These are phyloP conservation scores for Calephelis perditalis DNA, from an alignment of 2,888 invertebrate species.

Conservation along the genomic window DNA sequence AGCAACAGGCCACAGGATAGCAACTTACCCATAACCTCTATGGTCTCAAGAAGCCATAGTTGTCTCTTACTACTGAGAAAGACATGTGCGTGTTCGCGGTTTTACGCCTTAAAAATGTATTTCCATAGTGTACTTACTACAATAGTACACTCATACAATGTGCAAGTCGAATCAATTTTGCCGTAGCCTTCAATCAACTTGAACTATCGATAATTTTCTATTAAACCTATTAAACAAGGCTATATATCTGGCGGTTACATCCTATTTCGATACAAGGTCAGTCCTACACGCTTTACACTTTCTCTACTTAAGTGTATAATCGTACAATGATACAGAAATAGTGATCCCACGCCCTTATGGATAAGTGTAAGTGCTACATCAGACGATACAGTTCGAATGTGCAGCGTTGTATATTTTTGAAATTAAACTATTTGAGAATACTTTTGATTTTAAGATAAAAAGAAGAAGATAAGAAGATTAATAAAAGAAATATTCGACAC, in stretches of 20 bases:
- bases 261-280: conserved; percentile 26
- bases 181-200: not conserved
- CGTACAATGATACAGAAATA: conserved; percentile 29
- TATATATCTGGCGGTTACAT: not conserved
- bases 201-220: not conserved
- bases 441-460: too few relatives aligned
- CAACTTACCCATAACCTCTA: too few relatives aligned
- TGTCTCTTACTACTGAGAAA: too few relatives aligned
- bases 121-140: too few relatives aligned
- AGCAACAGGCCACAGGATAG: too few relatives aligned
- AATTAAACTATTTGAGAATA: too few relatives aligned
- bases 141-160: too few relatives aligned
- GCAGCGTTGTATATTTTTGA: not conserved
- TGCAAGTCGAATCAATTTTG: not conserved
- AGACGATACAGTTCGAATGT: not conserved
- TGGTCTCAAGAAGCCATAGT: too few relatives aligned
- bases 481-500: too few relatives aligned
- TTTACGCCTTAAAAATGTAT: too few relatives aligned
- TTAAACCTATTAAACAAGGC: conserved; percentile 13
- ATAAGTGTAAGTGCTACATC: conserved; percentile 14
- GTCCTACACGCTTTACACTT: conserved; percentile 33
- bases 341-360: conserved; percentile 31
- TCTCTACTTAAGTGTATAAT: conserved; percentile 30
- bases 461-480: too few relatives aligned
- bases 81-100: too few relatives aligned